Percentiles rank a stretch among this genome's conserved stretches.
phyloP scores from a whole-genome alignment of 1,140 invertebrate genomes.

The Trigoniulus corallinus region DNA sequence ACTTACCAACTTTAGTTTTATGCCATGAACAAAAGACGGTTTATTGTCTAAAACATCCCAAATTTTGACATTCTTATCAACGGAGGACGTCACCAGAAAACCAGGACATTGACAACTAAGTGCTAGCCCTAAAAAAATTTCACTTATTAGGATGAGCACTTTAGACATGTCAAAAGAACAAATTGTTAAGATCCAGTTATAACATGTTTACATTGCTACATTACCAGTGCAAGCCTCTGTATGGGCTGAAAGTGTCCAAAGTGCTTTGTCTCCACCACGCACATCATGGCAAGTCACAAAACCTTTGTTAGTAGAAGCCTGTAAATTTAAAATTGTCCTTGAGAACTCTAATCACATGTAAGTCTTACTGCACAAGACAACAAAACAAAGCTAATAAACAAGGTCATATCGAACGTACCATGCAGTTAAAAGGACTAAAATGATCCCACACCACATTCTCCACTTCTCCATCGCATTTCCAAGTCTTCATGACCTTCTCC shows the following conservation, averaged over 20 bases:
- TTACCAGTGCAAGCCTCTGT: slow-evolving; percentile 59
- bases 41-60: no score
- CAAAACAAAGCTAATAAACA: no score
- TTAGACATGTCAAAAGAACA: no score
- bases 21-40: no score
- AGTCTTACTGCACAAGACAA: not conserved
- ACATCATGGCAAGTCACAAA: slow-evolving; percentile 36
- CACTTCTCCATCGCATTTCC: slow-evolving; percentile 59
- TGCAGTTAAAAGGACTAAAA: slow-evolving; percentile 49
- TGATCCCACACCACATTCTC: slow-evolving; percentile 77
- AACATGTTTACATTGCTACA: no score
- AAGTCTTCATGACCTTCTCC: slow-evolving; percentile 41
- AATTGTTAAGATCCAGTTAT: not conserved
- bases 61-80: slow-evolving; percentile 54
- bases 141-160: no score
- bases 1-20: no score
- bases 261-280: slow-evolving; percentile 28
- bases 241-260: slow-evolving; percentile 65
- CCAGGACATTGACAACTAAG: slow-evolving; percentile 48
- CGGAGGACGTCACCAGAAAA: slow-evolving; percentile 48
- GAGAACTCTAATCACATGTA: not conserved
- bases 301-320: slow-evolving; percentile 62
- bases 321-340: slow-evolving; percentile 19
- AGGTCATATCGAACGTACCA: slow-evolving; percentile 43
- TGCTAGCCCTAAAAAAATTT: slow-evolving; percentile 30